Evolutionary conservation across 2,888 invertebrate species (phyloP).

Genomic region (Oscheius myriophilus): DNA sequence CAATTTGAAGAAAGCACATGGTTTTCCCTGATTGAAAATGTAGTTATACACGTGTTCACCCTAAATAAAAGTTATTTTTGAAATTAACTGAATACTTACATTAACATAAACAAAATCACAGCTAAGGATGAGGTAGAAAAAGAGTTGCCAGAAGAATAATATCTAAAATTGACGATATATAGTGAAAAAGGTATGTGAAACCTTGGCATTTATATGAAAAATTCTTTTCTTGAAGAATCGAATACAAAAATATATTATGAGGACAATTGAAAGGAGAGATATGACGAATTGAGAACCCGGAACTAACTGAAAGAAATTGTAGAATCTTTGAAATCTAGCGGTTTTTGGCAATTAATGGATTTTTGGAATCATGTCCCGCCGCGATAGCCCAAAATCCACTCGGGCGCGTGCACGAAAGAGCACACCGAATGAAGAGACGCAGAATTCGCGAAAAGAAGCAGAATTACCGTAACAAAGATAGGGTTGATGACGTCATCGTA

Average conservation of each 20-base stretch:
- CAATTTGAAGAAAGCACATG: not conserved
- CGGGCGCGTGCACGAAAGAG: too few relatives aligned
- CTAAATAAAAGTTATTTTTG: too few relatives aligned
- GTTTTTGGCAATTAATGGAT: not conserved
- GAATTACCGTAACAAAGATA: too few relatives aligned
- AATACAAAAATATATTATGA: not conserved
- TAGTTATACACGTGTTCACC: constrained; percentile 1
- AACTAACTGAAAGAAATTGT: not conserved
- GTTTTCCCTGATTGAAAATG: not conserved
- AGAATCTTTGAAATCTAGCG: not conserved
- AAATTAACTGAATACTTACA: too few relatives aligned
- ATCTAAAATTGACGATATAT: not conserved
- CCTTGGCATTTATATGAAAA: constrained; percentile 12
- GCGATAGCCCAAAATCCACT: too few relatives aligned
- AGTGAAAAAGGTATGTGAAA: not conserved
- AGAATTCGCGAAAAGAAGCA: too few relatives aligned
- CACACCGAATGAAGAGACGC: too few relatives aligned
- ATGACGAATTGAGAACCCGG: constrained; percentile 7
- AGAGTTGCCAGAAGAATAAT: constrained; percentile 10
- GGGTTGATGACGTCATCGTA: too few relatives aligned
- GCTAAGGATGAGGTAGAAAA: not conserved
- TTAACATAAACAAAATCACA: not conserved
- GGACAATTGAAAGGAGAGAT: not conserved
- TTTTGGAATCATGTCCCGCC: too few relatives aligned
- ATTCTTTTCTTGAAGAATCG: constrained; percentile 1